Base-by-base conservation (phyloP, 2,797 vertebrate species). In the Strix occidentalis region DNA sequence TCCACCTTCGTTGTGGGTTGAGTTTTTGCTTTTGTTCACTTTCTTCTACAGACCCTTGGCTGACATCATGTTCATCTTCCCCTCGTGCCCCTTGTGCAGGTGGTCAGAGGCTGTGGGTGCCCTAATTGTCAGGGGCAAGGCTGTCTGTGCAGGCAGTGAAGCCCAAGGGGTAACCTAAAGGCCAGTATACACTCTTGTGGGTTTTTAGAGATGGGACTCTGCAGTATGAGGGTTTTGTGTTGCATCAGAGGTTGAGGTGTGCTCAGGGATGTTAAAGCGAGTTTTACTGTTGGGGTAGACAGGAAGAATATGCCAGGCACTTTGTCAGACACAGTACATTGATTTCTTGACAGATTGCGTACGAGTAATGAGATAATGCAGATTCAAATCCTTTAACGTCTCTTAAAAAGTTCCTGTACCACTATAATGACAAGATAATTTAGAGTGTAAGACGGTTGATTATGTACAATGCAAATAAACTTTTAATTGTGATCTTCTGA, bases 381-480 rank as follows among this genome's bases (percentile, higher is more conserved):
- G 15, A 23, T 61, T 86, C 28, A 86, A 65, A 84, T 70, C 35
- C 24, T 88, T 46, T 35, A 80, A 66, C 13, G 13, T 31, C 6
- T 84, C 41, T 58, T 45, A 1, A 79, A 48, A 86, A 37, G 16
- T 68, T 64, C 7, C n/a, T 71, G 9, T 92, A 58, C 25, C 7
- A 3, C 48, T 84, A 6, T 74, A 69, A 63, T 6, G 31, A 29
- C 4, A 53, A 45, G 28, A 21, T 60, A 48, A 76, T 60, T 91
- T 45, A n/a, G 16, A 76, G n/a, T 66, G 24, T 46, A 35, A 66
- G 35, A 60, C 3, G 5, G 21, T 16, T 89, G 57, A n/a, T 33
- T 56, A 60, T 28, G 16, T 83, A 68, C 29, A 41, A 35, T 54
- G 50, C 37, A 87, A 91, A 93, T 82, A 91, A 96, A 94, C 70